phyloP scores from a whole-genome alignment of 1,140 invertebrate genomes.

The Drosophila ambigua region DNA sequence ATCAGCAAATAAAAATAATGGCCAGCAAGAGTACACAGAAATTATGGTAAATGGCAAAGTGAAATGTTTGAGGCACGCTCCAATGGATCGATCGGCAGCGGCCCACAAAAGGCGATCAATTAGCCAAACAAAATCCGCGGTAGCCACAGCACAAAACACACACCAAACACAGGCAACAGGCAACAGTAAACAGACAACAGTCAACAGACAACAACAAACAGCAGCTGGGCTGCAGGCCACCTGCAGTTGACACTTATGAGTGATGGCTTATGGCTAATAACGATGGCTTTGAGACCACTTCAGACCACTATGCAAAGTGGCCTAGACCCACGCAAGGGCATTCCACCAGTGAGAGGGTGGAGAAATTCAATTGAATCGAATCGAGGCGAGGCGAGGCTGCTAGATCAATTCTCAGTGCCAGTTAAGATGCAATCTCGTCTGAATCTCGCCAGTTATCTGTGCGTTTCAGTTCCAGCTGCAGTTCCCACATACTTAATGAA shows the following conservation, averaged over 20 bases:
- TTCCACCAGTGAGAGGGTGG: no score
- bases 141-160: slow-evolving; percentile 3
- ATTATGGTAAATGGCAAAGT: slow-evolving; percentile 9
- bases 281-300: slow-evolving; percentile 3
- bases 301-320: neutral
- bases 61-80: slow-evolving; percentile 22
- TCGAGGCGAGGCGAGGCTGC: neutral
- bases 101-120: slow-evolving; percentile 58
- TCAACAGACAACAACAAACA: slow-evolving; percentile 1
- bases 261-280: slow-evolving; percentile 21
- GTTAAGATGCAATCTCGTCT: neutral
- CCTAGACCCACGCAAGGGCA: no score
- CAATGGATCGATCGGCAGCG: slow-evolving; percentile 15
- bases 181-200: slow-evolving; percentile 1
- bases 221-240: neutral
- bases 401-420: neutral
- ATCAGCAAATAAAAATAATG: slow-evolving; percentile 32
- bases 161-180: neutral
- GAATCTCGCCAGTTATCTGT: neutral
- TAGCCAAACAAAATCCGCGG: slow-evolving; percentile 45
- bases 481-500: slow-evolving; percentile 45
- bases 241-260: slow-evolving; percentile 42
- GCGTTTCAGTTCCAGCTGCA: neutral
- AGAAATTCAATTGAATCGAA: no score
- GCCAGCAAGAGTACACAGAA: slow-evolving; percentile 26